Percentiles rank a stretch among this genome's conserved stretches.
phyloP scores from a whole-genome alignment of 2,888 invertebrate species.

The Sarcophaga rosellei region DNA sequence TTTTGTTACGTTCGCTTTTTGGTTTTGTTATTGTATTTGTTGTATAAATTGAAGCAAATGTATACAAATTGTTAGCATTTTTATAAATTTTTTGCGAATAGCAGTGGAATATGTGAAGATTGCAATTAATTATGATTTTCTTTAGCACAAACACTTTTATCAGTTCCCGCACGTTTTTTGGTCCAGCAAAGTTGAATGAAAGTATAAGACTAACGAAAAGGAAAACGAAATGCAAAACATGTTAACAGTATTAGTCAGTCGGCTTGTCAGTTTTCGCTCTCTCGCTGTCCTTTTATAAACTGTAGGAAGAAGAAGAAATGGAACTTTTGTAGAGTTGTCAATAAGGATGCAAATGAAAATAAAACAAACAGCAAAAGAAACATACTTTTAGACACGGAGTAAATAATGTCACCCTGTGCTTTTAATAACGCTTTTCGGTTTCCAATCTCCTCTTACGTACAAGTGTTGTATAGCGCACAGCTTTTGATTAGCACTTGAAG shows the following conservation, averaged over 20 bases:
- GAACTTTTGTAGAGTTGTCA: slow-evolving; percentile 23
- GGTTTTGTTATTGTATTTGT: neutral
- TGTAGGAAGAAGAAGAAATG: neutral
- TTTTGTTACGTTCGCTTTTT: neutral
- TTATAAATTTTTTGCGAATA: neutral
- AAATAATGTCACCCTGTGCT: no score
- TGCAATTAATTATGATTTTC: slow-evolving; percentile 32
- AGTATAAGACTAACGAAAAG: slow-evolving; percentile 65
- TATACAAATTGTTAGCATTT: no score
- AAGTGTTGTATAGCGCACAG: neutral
- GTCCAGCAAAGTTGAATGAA: slow-evolving; percentile 67
- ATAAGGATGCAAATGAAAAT: slow-evolving; percentile 1
- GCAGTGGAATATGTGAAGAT: slow-evolving; percentile 33
- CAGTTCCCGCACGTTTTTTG: slow-evolving; percentile 61
- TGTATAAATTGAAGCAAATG: neutral
- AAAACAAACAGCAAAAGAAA: slow-evolving; percentile 11
- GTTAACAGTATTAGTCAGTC: slow-evolving; percentile 49
- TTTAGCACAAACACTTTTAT: slow-evolving; percentile 21
- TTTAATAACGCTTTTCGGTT: neutral
- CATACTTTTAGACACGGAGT: no score
- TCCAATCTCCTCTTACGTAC: neutral
- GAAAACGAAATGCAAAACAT: slow-evolving; percentile 45
- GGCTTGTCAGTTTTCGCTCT: slow-evolving; percentile 22
- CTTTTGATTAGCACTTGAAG: slow-evolving; percentile 7
- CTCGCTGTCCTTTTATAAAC: neutral